Evolutionary conservation across 2,888 invertebrate genomes (phyloP).

Genomic region (Syrista parreyssii): DNA sequence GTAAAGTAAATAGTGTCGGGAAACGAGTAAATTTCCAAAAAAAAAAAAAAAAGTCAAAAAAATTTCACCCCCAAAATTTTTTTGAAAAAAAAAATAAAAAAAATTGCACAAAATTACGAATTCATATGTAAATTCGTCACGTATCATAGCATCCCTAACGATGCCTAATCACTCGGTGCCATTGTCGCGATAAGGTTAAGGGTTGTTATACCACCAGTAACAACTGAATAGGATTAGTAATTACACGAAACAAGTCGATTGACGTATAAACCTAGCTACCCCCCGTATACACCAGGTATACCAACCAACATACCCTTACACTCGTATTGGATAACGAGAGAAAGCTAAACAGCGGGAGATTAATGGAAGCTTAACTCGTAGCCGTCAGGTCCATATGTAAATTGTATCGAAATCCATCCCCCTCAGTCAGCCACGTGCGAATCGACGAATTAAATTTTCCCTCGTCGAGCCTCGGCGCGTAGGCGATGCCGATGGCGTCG

Average conservation of each 20-base stretch:
- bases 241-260: neutral
- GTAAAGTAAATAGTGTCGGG: neutral
- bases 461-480: neutral
- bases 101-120: neutral
- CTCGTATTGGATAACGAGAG: neutral
- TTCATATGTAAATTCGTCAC: neutral
- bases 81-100: neutral
- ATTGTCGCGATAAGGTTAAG: neutral
- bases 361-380: conserved; percentile 1
- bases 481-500: neutral
- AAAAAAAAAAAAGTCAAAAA: too few species aligned
- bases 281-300: neutral
- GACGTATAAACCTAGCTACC: neutral
- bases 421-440: neutral
- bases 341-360: conserved; percentile 4
- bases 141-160: neutral
- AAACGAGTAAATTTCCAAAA: too few species aligned
- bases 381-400: neutral
- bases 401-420: neutral
- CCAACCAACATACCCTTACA: neutral
- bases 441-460: neutral
- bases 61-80: too few species aligned
- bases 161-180: neutral
- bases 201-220: neutral
- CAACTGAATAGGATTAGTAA: neutral